These are phyloP conservation scores for Philhelius pedissequus DNA, from an alignment of 2,888 invertebrate species.

Conservation along the genomic window DNA sequence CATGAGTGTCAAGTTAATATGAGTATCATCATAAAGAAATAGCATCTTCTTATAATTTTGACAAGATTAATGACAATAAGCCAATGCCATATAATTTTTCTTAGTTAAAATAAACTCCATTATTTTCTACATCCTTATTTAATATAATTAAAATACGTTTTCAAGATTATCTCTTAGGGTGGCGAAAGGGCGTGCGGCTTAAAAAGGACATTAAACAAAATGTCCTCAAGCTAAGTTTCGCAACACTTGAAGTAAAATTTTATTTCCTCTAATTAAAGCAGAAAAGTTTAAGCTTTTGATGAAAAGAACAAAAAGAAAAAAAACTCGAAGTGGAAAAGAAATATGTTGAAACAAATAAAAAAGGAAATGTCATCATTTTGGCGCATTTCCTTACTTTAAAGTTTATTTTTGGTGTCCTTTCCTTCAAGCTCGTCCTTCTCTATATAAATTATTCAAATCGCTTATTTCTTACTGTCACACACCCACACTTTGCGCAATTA, in stretches of 20 bases:
- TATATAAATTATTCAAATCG: slow-evolving; percentile 53
- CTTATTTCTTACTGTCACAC: slow-evolving; percentile 1
- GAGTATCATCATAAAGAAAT: too few species aligned
- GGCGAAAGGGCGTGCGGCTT: too few species aligned
- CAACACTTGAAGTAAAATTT: background rate
- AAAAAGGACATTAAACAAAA: background rate
- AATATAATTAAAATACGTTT: background rate
- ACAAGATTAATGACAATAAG: background rate
- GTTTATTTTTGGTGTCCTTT: background rate
- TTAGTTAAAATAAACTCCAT: background rate
- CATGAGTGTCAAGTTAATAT: too few species aligned
- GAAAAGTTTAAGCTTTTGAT: slow-evolving; percentile 30
- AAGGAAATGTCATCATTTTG: slow-evolving; percentile 29
- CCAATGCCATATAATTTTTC: background rate
- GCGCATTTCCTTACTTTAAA: slow-evolving; percentile 10
- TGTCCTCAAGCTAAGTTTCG: background rate
- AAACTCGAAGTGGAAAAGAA: background rate
- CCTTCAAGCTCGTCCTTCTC: slow-evolving; percentile 11
- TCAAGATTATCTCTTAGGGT: background rate
- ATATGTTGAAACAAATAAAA: background rate
- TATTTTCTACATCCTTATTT: background rate
- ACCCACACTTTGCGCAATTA: background rate
- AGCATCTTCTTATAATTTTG: too few species aligned
- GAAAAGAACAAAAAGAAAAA: background rate
- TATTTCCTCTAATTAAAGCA: slow-evolving; percentile 42